phyloP scores from a whole-genome alignment of 2,888 invertebrate genomes.

The Trichopoda pennipes region DNA sequence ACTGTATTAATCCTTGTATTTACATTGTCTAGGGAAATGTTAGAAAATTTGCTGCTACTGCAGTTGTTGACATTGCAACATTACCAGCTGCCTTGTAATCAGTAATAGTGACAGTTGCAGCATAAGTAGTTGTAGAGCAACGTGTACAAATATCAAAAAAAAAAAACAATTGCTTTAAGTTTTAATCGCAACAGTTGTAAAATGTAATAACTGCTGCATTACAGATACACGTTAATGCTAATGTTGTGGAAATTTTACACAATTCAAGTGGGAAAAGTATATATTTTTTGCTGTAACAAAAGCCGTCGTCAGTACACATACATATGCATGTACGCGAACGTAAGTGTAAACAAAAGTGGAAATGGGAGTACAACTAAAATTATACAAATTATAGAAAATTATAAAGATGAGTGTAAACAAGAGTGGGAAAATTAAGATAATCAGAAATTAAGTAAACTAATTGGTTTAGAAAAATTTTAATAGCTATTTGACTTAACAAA shows the following conservation, averaged over 20 bases:
- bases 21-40: conserved; percentile 55
- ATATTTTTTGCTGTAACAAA: conserved; percentile 28
- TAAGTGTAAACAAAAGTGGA: background rate
- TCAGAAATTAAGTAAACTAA: conserved; percentile 40
- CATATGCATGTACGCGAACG: background rate
- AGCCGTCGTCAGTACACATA: background rate
- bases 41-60: conserved; percentile 39
- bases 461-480: conserved; percentile 17
- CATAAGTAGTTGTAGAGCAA: conserved; percentile 17
- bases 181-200: conserved; percentile 43
- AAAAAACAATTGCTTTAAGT: conserved; percentile 54
- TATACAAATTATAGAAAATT: conserved; percentile 54
- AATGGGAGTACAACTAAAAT: conserved; percentile 2
- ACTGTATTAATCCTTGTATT: conserved; percentile 35
- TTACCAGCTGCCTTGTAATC: conserved; percentile 49
- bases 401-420: conserved; percentile 53
- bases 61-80: conserved; percentile 53
- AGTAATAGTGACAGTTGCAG: conserved; percentile 1
- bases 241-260: conserved; percentile 49
- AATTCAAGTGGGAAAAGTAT: conserved; percentile 38
- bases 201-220: conserved; percentile 1
- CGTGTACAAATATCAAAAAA: conserved; percentile 31
- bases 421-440: conserved; percentile 7
- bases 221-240: conserved; percentile 13
- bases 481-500: conserved; percentile 15